Base-by-base conservation (phyloP, 2,113 vertebrate species). In the Microtus oregoni region DNA sequence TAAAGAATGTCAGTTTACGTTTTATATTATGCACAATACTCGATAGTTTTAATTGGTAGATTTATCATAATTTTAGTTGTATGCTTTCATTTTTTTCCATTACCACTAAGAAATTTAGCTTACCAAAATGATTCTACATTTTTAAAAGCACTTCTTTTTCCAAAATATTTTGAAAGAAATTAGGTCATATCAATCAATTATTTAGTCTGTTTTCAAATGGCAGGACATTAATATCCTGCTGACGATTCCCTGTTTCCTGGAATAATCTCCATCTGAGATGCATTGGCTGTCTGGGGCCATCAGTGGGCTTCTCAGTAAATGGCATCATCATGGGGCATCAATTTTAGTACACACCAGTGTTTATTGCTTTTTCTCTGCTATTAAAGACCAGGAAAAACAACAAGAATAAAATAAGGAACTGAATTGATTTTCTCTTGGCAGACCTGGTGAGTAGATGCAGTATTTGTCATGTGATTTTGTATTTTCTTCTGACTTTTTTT, bases 21-120 rank as follows among this genome's bases (percentile, higher is more conserved):
- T 82, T 76, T 15, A 91, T 78, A 73, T 82, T 76, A 19, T 61
- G 9, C n/a, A 55, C 13, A 70, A 95, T 73, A 13, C n/a, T 55
- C 13, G 65, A 95, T 65, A 58, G 82, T 97, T 89, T 97, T 94
- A 91, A 81, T 96, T 92, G 94, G 44, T 58, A 52, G 3, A 3
- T 96, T 92, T 95, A 26, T 65, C n/a, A 67, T 93, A 32, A 85
- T 76, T 92, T 89, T 88, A 92, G 86, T 90, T 85, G n/a, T 52
- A 92, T 72, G 2, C 28, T 26, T 93, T 86, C 52, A 61, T 81
- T 41, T 68, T 92, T 32, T 73, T 92, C 5, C 83, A 3, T 77
- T 92, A 41, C 85, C 22, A 65, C 24, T 89, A 32, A 95, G 94
- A 2, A 9, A 82, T 86, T 92, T 24, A 82, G 12, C 20, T 92